Evolutionary conservation across 2,797 vertebrate species (phyloP).

Genomic region (Chelon labrosus): DNA sequence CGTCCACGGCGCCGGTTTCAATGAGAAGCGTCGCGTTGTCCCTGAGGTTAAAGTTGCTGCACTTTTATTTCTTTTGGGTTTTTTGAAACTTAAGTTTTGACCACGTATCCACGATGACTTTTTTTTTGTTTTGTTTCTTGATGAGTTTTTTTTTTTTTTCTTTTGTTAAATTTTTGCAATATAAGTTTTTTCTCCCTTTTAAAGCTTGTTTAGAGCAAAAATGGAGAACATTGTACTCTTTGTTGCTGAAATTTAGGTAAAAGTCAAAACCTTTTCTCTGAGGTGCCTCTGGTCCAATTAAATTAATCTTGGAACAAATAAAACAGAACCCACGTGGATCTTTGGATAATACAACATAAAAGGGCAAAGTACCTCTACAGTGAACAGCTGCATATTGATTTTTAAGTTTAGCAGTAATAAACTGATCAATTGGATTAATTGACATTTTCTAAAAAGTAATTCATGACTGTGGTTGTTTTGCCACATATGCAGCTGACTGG

Average conservation of each 20-base stretch:
- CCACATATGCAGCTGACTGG: background rate
- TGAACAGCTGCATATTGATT: background rate
- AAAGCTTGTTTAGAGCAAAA: background rate
- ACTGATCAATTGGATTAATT: background rate
- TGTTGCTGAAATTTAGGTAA: background rate
- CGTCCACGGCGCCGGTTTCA: background rate
- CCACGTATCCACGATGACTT: background rate
- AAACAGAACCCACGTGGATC: background rate
- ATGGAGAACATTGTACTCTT: background rate
- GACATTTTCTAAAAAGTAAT: background rate
- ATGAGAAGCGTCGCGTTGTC: background rate
- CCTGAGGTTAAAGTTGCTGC: background rate
- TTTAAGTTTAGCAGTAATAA: background rate
- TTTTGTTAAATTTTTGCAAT: no score
- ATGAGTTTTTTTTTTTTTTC: no score
- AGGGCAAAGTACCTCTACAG: background rate
- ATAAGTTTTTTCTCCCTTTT: background rate
- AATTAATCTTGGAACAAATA: no score
- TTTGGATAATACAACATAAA: background rate
- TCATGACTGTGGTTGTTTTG: background rate
- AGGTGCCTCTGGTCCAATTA: no score
- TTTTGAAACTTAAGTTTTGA: background rate
- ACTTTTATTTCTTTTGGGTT: background rate
- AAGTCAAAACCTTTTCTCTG: background rate
- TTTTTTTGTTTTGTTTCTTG: background rate